phyloP scores from a whole-genome alignment of 2,888 invertebrate species.

The Drosophila rubida region DNA sequence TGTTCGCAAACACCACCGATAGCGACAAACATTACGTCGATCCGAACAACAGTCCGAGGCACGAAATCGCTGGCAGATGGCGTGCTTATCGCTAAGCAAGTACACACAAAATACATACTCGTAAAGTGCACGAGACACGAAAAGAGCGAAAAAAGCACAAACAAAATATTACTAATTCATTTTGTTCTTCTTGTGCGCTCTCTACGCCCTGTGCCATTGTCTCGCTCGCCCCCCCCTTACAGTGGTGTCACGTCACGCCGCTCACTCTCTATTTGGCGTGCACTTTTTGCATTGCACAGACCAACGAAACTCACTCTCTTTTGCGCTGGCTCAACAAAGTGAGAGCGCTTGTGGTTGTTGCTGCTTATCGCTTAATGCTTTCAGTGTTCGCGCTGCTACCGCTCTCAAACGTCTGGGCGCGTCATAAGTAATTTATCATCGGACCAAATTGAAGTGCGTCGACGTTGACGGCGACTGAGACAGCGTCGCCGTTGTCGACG shows the following conservation, averaged over 20 bases:
- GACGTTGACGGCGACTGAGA: conserved; percentile 37
- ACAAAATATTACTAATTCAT: conserved; percentile 73
- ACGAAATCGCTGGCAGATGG: neutral
- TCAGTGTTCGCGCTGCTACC: conserved; percentile 35
- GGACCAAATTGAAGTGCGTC: conserved; percentile 67
- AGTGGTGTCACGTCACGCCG: conserved; percentile 1
- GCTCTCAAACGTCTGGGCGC: conserved; percentile 43
- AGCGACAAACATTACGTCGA: neutral
- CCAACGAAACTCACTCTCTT: neutral
- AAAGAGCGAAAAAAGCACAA: conserved; percentile 44
- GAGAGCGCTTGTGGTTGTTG: conserved; percentile 17
- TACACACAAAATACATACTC: conserved; percentile 36
- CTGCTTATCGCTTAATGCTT: conserved; percentile 61
- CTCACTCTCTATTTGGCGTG: conserved; percentile 16
- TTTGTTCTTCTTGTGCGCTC: conserved; percentile 45
- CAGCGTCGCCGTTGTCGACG: conserved; percentile 49
- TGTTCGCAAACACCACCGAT: neutral
- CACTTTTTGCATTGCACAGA: conserved; percentile 35
- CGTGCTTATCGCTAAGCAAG: conserved; percentile 21
- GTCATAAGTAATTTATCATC: conserved; percentile 80
- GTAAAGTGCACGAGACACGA: conserved; percentile 33
- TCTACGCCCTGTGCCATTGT: conserved; percentile 56
- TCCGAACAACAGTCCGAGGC: neutral
- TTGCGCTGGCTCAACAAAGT: conserved; percentile 2
- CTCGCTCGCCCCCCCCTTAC: conserved; percentile 17